Evolutionary conservation across 2,113 vertebrate genomes (phyloP).

Genomic region (Leucosticte australis): DNA sequence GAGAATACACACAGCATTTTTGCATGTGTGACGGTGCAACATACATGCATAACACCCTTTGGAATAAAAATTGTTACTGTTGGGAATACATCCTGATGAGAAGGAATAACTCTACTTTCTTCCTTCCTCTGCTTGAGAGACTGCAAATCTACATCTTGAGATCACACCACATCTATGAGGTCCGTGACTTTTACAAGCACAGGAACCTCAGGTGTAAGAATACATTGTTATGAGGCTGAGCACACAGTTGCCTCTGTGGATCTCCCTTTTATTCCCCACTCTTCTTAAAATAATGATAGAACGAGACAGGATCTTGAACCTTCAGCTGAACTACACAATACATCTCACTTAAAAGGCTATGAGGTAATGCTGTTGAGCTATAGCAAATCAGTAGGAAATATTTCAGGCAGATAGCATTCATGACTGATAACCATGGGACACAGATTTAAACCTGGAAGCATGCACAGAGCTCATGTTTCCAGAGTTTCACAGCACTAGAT

Average conservation of each 20-base stretch:
- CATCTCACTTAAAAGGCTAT: background rate
- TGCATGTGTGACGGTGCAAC: accelerated
- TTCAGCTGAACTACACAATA: background rate
- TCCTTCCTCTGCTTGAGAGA: background rate
- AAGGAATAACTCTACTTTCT: background rate
- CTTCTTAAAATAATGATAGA: background rate
- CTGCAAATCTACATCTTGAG: background rate
- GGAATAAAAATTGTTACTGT: background rate
- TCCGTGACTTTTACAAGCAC: background rate
- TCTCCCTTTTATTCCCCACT: background rate
- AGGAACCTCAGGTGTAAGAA: background rate
- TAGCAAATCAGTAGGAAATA: background rate
- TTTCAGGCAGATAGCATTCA: background rate
- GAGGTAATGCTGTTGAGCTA: background rate
- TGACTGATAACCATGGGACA: background rate
- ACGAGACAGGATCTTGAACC: background rate
- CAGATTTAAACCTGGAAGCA: background rate
- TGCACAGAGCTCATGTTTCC: accelerated
- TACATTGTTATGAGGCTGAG: background rate
- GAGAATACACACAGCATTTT: background rate
- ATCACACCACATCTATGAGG: background rate
- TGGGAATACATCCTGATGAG: background rate
- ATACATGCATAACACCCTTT: background rate
- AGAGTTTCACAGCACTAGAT: background rate
- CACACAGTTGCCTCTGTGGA: background rate